Evolutionary conservation across 2,113 vertebrate species (phyloP).

Genomic region (Protomyctophum bolini): DNA sequence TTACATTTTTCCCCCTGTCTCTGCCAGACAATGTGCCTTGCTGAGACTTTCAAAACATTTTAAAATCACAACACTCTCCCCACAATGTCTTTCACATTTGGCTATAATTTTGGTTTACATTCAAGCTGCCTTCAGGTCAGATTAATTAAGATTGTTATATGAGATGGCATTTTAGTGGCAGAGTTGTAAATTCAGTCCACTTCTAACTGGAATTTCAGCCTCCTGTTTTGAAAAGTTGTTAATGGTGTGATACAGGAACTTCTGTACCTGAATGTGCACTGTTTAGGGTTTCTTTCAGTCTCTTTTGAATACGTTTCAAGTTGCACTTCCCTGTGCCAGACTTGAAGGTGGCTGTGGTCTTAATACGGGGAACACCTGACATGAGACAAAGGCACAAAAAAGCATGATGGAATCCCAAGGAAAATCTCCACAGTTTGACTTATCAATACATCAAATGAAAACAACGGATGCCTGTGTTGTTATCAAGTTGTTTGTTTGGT

Average conservation of each 20-base stretch:
- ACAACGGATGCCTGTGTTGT: conserved; percentile 23
- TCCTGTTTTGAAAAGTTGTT: conserved; percentile 31
- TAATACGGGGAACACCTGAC: conserved; percentile 80
- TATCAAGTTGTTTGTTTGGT: conserved; percentile 40
- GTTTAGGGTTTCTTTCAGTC: conserved; percentile 84
- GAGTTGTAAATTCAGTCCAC: conserved; percentile 26
- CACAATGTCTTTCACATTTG: conserved; percentile 66
- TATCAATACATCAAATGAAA: conserved; percentile 28
- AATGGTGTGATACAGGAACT: conserved; percentile 26
- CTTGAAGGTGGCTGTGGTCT: conserved; percentile 91
- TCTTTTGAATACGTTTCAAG: conserved; percentile 88
- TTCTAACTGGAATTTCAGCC: conserved; percentile 32
- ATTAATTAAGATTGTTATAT: conserved; percentile 48
- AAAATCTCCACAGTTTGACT: conserved; percentile 9
- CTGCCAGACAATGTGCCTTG: conserved; percentile 64
- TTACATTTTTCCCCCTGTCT: conserved; percentile 71
- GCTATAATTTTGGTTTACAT: conserved; percentile 61
- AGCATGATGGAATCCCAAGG: neutral
- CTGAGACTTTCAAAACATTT: conserved; percentile 63
- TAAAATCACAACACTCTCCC: conserved; percentile 46
- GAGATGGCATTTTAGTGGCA: conserved; percentile 46
- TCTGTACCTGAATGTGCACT: conserved; percentile 86
- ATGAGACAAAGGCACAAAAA: conserved; percentile 57
- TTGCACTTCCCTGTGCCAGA: conserved; percentile 91
- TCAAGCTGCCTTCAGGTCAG: conserved; percentile 58